These are phyloP conservation scores for Yponomeuta plumbellus DNA, from an alignment of 2,888 invertebrate species.

Conservation along the genomic window DNA sequence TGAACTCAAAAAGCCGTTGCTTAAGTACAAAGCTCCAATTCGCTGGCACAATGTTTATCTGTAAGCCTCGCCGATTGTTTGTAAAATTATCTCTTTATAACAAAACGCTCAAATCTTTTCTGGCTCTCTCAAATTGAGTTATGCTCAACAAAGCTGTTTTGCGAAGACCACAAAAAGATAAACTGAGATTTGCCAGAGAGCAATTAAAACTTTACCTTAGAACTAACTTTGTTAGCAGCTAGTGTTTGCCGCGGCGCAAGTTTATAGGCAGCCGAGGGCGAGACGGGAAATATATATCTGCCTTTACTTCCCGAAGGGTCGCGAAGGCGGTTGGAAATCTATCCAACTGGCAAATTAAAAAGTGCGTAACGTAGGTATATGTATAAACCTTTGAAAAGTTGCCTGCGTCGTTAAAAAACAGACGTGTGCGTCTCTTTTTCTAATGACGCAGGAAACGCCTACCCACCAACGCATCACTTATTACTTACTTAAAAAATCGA, in stretches of 20 bases:
- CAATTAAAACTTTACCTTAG: conserved; percentile 75
- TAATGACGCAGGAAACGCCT: too few relatives aligned
- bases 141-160: conserved; percentile 66
- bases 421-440: too few relatives aligned
- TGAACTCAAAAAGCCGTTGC: neutral
- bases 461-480: too few relatives aligned
- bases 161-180: conserved; percentile 67
- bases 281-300: conserved; percentile 57
- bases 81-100: conserved; percentile 4
- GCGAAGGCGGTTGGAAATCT: conserved; percentile 36
- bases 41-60: neutral
- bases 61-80: neutral
- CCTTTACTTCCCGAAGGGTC: conserved; percentile 48
- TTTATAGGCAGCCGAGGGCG: conserved; percentile 45
- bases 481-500: too few relatives aligned
- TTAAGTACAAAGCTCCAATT: neutral
- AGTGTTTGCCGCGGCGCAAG: conserved; percentile 48
- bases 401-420: too few relatives aligned
- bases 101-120: conserved; percentile 7
- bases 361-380: neutral
- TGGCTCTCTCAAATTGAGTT: conserved; percentile 50
- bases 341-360: conserved; percentile 56
- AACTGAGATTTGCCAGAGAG: conserved; percentile 68
- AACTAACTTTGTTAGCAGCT: conserved; percentile 67
- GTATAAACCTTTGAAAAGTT: too few relatives aligned